Evolutionary conservation across 1,140 invertebrate species (phyloP).

Genomic region (Sitodiplosis mosellana): DNA sequence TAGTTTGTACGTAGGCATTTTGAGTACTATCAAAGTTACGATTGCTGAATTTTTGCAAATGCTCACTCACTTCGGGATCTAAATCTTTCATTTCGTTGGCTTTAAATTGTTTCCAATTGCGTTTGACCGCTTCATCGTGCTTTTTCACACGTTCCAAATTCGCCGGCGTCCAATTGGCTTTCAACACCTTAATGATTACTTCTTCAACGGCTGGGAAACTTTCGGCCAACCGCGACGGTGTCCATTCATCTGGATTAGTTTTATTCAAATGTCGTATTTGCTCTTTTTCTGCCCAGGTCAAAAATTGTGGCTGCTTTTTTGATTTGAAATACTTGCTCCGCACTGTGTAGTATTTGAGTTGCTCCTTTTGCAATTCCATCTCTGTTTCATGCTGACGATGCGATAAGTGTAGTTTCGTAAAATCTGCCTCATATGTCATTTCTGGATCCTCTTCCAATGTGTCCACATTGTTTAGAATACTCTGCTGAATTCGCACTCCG

Average conservation of each 20-base stretch:
- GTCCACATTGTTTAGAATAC: too few relatives aligned
- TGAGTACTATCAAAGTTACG: conserved; percentile 7
- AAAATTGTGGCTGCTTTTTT: conserved; percentile 44
- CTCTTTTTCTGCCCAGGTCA: conserved; percentile 68
- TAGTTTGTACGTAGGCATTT: conserved; percentile 3
- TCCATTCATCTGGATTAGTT: conserved; percentile 52
- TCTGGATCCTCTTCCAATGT: too few relatives aligned
- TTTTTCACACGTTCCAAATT: conserved; percentile 31
- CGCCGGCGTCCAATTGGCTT: conserved; percentile 38
- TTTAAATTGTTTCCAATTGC: conserved; percentile 45
- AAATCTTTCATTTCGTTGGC: conserved; percentile 30
- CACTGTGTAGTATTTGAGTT: conserved; percentile 37
- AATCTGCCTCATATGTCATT: conserved; percentile 6
- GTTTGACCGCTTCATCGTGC: conserved; percentile 41
- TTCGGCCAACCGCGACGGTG: conserved; percentile 45
- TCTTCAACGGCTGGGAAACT: conserved; percentile 57
- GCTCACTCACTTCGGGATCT: conserved; percentile 28
- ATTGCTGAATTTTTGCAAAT: conserved; percentile 44
- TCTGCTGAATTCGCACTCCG: too few relatives aligned
- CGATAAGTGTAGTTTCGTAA: background rate
- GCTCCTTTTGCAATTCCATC: conserved; percentile 17
- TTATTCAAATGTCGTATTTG: conserved; percentile 53
- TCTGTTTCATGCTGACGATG: background rate
- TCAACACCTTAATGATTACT: conserved; percentile 37
- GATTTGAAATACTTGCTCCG: conserved; percentile 52